These are phyloP conservation scores for Triplophysa rosa DNA, from an alignment of 2,113 vertebrate genomes.

Conservation along the genomic window DNA sequence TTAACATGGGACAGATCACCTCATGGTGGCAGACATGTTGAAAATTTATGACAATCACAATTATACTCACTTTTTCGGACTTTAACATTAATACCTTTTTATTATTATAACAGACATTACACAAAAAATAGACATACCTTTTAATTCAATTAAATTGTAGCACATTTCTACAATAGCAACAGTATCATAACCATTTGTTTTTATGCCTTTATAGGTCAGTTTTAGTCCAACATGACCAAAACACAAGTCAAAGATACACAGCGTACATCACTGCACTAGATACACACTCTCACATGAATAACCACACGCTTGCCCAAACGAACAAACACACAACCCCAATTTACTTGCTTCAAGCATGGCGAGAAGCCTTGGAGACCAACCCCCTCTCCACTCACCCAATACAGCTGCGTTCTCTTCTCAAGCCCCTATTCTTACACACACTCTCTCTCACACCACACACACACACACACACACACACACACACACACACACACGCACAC, in stretches of 20 bases:
- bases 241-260: neutral
- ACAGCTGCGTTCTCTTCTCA: neutral
- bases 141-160: no score
- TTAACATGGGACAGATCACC: no score
- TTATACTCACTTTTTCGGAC: no score
- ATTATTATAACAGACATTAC: no score
- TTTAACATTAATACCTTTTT: no score
- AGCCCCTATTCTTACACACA: slow-evolving; percentile 31
- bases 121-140: no score
- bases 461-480: neutral
- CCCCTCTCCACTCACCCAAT: slow-evolving; percentile 3
- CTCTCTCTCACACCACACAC: neutral
- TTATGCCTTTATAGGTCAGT: no score
- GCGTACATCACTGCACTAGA: neutral
- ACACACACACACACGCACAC: neutral
- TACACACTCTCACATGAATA: neutral
- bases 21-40: no score
- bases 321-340: slow-evolving; percentile 23
- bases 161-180: no score
- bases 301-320: slow-evolving; percentile 33
- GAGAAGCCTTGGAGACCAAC: neutral
- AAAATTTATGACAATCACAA: no score
- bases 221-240: no score
- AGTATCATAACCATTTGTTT: no score
- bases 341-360: neutral